phyloP scores from a whole-genome alignment of 2,888 invertebrate genomes.

The Steinernema carpocapsae region DNA sequence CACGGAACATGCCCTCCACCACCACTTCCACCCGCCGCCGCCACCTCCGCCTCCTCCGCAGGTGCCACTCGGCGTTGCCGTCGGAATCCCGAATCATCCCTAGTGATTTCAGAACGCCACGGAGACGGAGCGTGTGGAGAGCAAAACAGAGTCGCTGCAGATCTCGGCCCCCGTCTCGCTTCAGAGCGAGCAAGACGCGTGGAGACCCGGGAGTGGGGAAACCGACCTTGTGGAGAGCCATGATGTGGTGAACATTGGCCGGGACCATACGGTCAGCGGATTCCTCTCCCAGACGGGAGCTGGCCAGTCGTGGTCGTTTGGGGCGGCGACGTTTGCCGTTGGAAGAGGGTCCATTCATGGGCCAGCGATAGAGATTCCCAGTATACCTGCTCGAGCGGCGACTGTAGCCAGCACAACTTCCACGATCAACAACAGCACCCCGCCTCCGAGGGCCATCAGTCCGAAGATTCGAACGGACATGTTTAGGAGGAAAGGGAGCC shows the following conservation, averaged over 20 bases:
- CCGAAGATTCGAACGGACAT: conserved; percentile 49
- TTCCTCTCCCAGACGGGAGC: conserved; percentile 6
- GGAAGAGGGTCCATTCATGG: conserved; percentile 25
- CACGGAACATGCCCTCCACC: too few relatives aligned
- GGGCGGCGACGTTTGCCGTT: not conserved
- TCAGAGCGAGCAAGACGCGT: conserved; percentile 1
- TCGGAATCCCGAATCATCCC: not conserved
- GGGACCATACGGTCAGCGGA: conserved; percentile 15
- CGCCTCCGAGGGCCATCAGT: conserved; percentile 54
- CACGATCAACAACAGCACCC: conserved; percentile 39
- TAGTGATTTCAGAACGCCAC: not conserved
- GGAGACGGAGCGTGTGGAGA: conserved; percentile 2
- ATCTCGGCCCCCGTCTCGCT: conserved; percentile 23
- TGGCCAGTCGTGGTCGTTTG: conserved; percentile 17
- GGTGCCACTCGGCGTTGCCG: not conserved
- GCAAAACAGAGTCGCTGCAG: conserved; percentile 18
- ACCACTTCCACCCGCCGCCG: too few relatives aligned
- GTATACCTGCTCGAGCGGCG: conserved; percentile 15
- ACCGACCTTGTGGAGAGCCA: conserved; percentile 1
- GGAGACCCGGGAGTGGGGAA: conserved; percentile 3
- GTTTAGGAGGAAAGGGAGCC: conserved; percentile 39
- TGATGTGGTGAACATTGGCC: conserved; percentile 21
- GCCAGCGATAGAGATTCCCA: conserved; percentile 14
- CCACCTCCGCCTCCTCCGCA: not conserved
- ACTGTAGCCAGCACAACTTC: conserved; percentile 22